phyloP scores from a whole-genome alignment of 2,113 vertebrate genomes.

The Progne subis region DNA sequence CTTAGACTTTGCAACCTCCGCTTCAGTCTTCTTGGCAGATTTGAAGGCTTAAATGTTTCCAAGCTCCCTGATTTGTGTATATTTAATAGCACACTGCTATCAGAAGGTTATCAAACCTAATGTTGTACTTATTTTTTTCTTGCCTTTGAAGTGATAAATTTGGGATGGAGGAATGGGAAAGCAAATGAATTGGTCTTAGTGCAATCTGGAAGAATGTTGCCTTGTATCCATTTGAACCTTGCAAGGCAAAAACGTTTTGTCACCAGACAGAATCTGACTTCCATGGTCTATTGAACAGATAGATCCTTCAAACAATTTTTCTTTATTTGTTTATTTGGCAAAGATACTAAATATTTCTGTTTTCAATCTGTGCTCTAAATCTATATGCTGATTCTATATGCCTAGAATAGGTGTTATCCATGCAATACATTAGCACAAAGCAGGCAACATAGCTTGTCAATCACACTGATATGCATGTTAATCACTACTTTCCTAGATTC shows the following conservation, averaged over 20 bases:
- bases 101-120: conserved; percentile 12
- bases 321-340: background rate
- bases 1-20: background rate
- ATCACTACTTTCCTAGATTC: conserved; percentile 73
- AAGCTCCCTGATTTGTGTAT: background rate
- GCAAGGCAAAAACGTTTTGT: background rate
- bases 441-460: conserved; percentile 41
- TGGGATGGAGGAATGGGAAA: background rate
- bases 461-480: conserved; percentile 68
- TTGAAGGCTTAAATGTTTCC: background rate
- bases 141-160: background rate
- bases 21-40: conserved; percentile 15
- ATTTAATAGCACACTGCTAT: conserved; percentile 3
- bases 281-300: background rate
- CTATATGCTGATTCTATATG: conserved; percentile 12
- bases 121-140: background rate
- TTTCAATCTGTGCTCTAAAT: background rate
- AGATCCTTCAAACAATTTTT: background rate
- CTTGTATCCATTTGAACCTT: background rate
- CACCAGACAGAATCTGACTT: background rate
- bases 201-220: background rate
- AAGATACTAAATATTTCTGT: conserved; percentile 14
- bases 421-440: conserved; percentile 34
- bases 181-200: background rate
- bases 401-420: conserved; percentile 23